Conservation (phyloP, 2,113 vertebrate genomes). For the Bucco capensis region DNA sequence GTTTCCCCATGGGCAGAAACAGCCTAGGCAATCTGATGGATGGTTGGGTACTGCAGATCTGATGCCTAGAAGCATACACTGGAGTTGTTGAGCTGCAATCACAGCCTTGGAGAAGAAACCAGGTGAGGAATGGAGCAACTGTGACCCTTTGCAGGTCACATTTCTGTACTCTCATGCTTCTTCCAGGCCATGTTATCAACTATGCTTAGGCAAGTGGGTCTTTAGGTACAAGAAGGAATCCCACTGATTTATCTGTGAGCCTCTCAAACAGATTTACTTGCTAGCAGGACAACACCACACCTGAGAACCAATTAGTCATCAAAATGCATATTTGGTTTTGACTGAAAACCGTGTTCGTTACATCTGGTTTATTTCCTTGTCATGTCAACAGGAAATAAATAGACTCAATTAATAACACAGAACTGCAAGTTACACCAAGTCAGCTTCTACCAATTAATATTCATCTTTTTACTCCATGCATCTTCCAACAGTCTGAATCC, state of each 20-base stretch:
- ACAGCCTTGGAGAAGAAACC: neutral
- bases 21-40: neutral
- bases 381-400: neutral
- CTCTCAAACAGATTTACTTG: neutral
- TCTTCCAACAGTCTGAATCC: neutral
- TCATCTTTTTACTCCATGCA: neutral
- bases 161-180: neutral
- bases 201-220: neutral
- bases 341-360: neutral
- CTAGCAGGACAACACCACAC: neutral
- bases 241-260: neutral
- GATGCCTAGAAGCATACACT: neutral
- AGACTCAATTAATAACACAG: neutral
- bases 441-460: neutral
- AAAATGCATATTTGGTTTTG: neutral
- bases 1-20: neutral
- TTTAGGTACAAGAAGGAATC: neutral
- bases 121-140: neutral
- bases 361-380: neutral
- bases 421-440: neutral
- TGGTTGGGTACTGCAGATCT: neutral
- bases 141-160: neutral
- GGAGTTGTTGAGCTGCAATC: neutral
- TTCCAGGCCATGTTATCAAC: neutral
- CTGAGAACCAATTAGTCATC: neutral